Evolutionary conservation across 1,140 invertebrate genomes (phyloP), one percentile per base, ranked within the genome.

Genomic region (Pseudomyrmex concolor): DNA sequence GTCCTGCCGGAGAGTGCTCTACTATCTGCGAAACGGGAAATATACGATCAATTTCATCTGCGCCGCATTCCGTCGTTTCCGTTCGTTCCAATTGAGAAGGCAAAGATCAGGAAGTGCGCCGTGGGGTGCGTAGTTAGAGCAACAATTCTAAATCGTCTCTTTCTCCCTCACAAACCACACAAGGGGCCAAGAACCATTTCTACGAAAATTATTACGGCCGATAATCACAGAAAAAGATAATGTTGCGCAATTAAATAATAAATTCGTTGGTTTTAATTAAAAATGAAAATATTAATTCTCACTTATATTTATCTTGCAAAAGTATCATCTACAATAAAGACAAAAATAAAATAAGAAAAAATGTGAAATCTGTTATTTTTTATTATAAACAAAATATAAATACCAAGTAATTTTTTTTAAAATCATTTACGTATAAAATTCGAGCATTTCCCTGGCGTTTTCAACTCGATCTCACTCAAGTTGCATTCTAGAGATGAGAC

Each of bases 21-120:
- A 43, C 19, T 34, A 19, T 54, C 45, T 55, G 51, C 19, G 54
- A 59, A 70, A 80, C 54, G 19, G 76, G 66, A 71, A 54, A 80
- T 34, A 34, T 54, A 67, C 59, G 76, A 80, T 80, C 66, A 59
- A 59, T 71, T 60, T 80, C 66, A 80, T 70, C 43, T 25, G 43
- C 8, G 54, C 54, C n/a, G 48, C 63, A 8, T 62, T 25, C 19
- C 48, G 60, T 19, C 60, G 43, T 71, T 70, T 78, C 76, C 64
- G 66, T 34, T 22, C 64, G 54, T 80, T 71, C n/a, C 66, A 43
- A 80, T 70, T 60, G 13, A 25, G 48, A 68, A 70, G 5, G 43
- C 54, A 48, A 48, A 70, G 43, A 50, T 70, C 64, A 54, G 25
- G 64, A 55, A 45, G 15, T 66, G 76, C 50, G 22, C 2, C 1